Conservation (phyloP, 2,888 invertebrate genomes). For the Amphiduros pacificus region DNA sequence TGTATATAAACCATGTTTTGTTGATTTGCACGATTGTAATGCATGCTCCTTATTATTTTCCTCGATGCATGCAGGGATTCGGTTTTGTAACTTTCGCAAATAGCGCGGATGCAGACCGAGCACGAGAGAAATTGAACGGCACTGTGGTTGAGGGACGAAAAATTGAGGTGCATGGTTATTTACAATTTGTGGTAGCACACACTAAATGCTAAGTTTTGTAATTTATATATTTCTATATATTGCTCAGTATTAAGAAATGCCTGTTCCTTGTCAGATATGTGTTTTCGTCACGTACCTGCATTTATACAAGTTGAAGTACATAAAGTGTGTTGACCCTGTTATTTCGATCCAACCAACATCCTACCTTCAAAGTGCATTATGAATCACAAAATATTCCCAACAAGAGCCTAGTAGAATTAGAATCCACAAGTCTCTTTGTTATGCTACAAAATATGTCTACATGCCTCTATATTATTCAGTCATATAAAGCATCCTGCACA, state of each 20-base stretch:
- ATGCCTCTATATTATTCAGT: too few species aligned
- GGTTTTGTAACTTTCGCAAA: conserved; percentile 99
- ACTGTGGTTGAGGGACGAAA: conserved; percentile 99
- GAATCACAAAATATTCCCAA: too few species aligned
- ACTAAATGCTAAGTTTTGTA: conserved; percentile 26
- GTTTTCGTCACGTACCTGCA: too few species aligned
- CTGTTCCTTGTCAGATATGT: conserved; percentile 16
- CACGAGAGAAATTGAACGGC: conserved; percentile 99
- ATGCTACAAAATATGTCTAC: too few species aligned
- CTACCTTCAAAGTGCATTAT: too few species aligned
- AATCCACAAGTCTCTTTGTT: too few species aligned
- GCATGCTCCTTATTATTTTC: conserved; percentile 52
- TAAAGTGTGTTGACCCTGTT: too few species aligned
- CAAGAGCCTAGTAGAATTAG: too few species aligned
- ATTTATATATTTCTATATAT: conserved; percentile 14
- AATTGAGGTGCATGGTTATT: conserved; percentile 83
- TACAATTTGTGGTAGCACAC: conserved; percentile 29
- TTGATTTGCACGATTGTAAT: conserved; percentile 35
- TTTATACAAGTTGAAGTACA: too few species aligned
- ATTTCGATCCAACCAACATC: too few species aligned
- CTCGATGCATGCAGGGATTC: conserved; percentile 88
- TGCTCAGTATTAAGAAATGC: conserved; percentile 27
- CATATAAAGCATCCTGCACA: too few species aligned
- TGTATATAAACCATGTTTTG: conserved; percentile 25
- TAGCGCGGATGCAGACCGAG: conserved; percentile 99